Base-by-base conservation (phyloP, 2,113 vertebrate species). In the Xyliphius kryptos region DNA sequence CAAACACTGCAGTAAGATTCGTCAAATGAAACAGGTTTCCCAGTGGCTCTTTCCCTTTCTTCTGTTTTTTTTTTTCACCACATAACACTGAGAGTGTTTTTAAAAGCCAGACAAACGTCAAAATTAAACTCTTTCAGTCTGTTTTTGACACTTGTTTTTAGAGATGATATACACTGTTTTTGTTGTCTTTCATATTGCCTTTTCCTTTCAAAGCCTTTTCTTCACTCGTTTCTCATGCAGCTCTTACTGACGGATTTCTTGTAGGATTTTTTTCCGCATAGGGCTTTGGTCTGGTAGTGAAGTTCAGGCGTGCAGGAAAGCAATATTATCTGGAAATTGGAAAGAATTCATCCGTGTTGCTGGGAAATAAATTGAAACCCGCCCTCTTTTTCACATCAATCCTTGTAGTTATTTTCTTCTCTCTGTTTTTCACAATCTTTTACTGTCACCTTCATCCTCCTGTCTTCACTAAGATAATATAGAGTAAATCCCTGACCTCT, bases 321-420 rank as follows among this genome's bases (percentile, higher is more conserved):
- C 73, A 73, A 79, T 75, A 74, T 70, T 79, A 79, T 70, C 72
- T 68, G 69, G 74, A 78, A 81, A 79, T 77, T 68, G 73, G 63
- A 74, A 77, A 75, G 76, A 83, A 82, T 75, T 77, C 80, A 82
- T 76, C 78, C 78, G 61, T 80, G 76, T 59, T 80, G 77, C 71
- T 73, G 71, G 43, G 51, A 66, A 74, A 78, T 79, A 74, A 79
- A 76, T 49, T 71, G 69, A 77, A 81, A 82, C 62, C 77, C 76
- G 71, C 70, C 50, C 41, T 12, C 9, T 20, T 36, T 48, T 53
- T 54, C 22, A 37, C n/a, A 47, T 44, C 36, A 50, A 66, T 51
- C 17, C 38, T 43, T 37, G 26, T 32, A 32, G 26, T 32, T 32
- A 6, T 48, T 15, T 2, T 48, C n/a, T 56, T 49, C 32, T 32